A percentile compares a stretch with the other conserved stretches of the same genome.
Evolutionary conservation across 2,888 invertebrate genomes (phyloP).

Genomic region (Chrysomela aeneicollis): DNA sequence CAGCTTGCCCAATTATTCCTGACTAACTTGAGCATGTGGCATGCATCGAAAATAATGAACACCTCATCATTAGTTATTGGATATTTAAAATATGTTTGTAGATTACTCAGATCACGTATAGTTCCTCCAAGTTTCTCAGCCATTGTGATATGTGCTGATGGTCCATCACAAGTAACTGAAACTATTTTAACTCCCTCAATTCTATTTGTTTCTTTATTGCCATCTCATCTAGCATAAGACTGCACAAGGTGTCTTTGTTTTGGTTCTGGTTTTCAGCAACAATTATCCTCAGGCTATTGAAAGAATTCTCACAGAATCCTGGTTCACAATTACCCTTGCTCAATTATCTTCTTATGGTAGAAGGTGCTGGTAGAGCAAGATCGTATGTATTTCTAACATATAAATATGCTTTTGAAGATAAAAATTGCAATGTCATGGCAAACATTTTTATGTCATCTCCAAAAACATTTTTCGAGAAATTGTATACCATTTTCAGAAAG

Average conservation of each 20-base stretch:
- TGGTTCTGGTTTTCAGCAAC: neutral
- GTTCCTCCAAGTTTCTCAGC: too few species aligned
- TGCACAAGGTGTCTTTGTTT: neutral
- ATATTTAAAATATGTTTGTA: too few species aligned
- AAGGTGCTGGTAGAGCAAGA: slow-evolving; percentile 30
- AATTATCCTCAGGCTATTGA: too few species aligned
- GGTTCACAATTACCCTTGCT: slow-evolving; percentile 29
- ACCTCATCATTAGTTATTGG: too few species aligned
- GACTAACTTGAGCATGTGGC: too few species aligned
- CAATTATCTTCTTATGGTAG: slow-evolving; percentile 26
- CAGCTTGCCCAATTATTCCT: neutral
- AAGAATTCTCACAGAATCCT: slow-evolving; percentile 22
- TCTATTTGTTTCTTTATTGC: too few species aligned
- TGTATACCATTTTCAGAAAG: slow-evolving; percentile 19
- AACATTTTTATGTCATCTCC: slow-evolving; percentile 15
- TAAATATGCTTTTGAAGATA: slow-evolving; percentile 24
- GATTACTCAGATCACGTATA: too few species aligned
- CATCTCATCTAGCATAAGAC: neutral
- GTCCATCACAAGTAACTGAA: too few species aligned
- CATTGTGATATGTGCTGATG: too few species aligned
- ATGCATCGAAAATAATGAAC: too few species aligned
- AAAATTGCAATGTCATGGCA: slow-evolving; percentile 28
- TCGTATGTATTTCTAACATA: too few species aligned
- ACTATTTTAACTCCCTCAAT: too few species aligned
- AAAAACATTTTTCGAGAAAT: slow-evolving; percentile 11